Conservation (phyloP, 1,140 invertebrate genomes). For the Rhopalosiphum maidis region DNA sequence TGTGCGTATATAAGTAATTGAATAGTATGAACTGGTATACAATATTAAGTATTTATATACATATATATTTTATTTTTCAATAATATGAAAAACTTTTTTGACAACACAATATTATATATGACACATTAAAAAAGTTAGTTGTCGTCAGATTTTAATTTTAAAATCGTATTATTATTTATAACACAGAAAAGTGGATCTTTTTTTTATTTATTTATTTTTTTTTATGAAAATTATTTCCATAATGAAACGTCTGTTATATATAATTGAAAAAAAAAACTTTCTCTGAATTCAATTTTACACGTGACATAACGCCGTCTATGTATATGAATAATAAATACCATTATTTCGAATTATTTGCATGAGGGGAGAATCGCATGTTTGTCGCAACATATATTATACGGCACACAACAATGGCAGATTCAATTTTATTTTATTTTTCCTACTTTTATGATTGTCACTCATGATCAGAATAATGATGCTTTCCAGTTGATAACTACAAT, state of each 20-base stretch:
- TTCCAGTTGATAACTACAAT: slow-evolving; percentile 22
- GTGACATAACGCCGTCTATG: slow-evolving; percentile 52
- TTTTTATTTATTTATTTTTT: neutral
- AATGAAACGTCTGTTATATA: slow-evolving; percentile 28
- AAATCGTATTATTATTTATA: slow-evolving; percentile 51
- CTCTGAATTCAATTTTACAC: slow-evolving; percentile 56
- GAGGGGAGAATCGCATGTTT: slow-evolving; percentile 47
- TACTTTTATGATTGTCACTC: slow-evolving; percentile 42
- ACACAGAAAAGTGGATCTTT: neutral
- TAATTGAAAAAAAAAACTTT: slow-evolving; percentile 55
- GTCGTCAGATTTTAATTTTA: slow-evolving; percentile 24
- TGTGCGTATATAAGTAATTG: too few species aligned
- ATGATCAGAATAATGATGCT: slow-evolving; percentile 34
- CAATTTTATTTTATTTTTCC: slow-evolving; percentile 38
- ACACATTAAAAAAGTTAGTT: neutral
- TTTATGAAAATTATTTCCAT: slow-evolving; percentile 40
- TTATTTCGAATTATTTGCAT: slow-evolving; percentile 48
- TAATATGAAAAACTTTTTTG: neutral
- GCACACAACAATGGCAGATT: slow-evolving; percentile 48
- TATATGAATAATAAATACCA: slow-evolving; percentile 56
- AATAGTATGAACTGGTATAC: too few species aligned
- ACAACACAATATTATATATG: neutral
- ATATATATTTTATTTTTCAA: neutral
- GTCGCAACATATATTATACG: slow-evolving; percentile 3
- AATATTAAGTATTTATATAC: too few species aligned